Conservation (phyloP, 1,140 invertebrate genomes). For the Olivierus martensii region DNA sequence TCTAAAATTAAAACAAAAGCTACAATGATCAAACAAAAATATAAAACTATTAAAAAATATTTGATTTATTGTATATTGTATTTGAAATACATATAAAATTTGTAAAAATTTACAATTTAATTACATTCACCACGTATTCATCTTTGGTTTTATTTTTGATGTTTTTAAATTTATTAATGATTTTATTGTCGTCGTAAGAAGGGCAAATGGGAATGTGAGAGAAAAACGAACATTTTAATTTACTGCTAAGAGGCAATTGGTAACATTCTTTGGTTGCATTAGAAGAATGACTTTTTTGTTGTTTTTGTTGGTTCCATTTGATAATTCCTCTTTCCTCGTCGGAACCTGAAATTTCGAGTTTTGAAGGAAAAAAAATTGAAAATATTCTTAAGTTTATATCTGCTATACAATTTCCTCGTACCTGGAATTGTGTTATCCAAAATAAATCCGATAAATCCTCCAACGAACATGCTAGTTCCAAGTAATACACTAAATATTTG, state of each 20-base stretch:
- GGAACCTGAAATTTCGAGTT: conserved; percentile 22
- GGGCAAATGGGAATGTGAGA: conserved; percentile 8
- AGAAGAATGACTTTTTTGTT: background rate
- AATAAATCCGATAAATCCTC: conserved; percentile 58
- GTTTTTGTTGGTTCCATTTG: conserved; percentile 13
- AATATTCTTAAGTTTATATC: too few relatives aligned
- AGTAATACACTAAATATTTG: conserved; percentile 50
- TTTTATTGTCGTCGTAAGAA: conserved; percentile 5
- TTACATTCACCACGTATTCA: too few relatives aligned
- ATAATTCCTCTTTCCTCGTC: conserved; percentile 22
- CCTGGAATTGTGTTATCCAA: conserved; percentile 76
- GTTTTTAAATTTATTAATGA: background rate
- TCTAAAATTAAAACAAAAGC: too few relatives aligned
- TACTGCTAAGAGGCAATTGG: background rate
- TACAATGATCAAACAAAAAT: too few relatives aligned
- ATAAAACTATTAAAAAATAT: too few relatives aligned
- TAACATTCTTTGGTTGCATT: background rate
- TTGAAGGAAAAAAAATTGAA: too few relatives aligned
- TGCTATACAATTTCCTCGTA: conserved; percentile 25
- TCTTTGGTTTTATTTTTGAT: too few relatives aligned
- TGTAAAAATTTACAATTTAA: too few relatives aligned
- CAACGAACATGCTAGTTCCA: conserved; percentile 72
- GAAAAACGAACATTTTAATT: background rate
- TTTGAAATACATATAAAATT: too few relatives aligned
- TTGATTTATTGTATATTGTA: too few relatives aligned